These are phyloP conservation scores for Aurelia coerulea DNA, from an alignment of 30 jellyfish, hydroid and myxozoan genomes.

Conservation along the genomic window DNA sequence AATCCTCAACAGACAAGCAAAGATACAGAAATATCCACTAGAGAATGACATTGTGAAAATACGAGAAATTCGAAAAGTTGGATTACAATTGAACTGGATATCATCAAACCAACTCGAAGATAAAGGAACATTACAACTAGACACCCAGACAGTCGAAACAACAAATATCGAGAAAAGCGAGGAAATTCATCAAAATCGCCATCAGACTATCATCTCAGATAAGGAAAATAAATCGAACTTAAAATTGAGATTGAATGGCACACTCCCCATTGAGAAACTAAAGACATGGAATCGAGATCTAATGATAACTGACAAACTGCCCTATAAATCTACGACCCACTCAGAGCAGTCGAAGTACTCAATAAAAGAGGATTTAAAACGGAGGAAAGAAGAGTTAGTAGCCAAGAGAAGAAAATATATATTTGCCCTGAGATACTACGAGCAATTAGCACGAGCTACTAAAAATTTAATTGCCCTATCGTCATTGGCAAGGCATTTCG, in stretches of 20 bases:
- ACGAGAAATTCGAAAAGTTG: constrained; percentile 15
- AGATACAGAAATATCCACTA: background rate
- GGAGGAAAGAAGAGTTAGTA: background rate
- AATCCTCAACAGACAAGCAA: background rate
- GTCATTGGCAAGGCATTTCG: constrained; percentile 79
- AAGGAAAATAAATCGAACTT: background rate
- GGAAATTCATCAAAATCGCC: too few relatives aligned
- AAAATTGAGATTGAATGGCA: background rate
- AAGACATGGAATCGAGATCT: constrained; percentile 1
- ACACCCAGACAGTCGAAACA: background rate
- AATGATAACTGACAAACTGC: constrained; percentile 8
- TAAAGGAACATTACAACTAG: background rate
- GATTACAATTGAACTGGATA: constrained; percentile 57
- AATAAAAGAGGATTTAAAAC: constrained; percentile 10
- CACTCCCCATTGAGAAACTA: background rate
- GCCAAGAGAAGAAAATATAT: constrained; percentile 44
- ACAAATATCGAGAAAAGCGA: background rate
- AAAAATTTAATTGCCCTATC: constrained; percentile 83
- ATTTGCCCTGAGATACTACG: constrained; percentile 83
- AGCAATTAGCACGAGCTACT: constrained; percentile 92
- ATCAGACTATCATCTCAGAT: constrained; percentile 6
- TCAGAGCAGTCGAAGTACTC: background rate
- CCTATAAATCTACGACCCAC: background rate
- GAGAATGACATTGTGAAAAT: constrained; percentile 2
- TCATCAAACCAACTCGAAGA: background rate